These are phyloP conservation scores for Prionace glauca DNA, from an alignment of 2,797 vertebrate genomes.

Conservation along the genomic window DNA sequence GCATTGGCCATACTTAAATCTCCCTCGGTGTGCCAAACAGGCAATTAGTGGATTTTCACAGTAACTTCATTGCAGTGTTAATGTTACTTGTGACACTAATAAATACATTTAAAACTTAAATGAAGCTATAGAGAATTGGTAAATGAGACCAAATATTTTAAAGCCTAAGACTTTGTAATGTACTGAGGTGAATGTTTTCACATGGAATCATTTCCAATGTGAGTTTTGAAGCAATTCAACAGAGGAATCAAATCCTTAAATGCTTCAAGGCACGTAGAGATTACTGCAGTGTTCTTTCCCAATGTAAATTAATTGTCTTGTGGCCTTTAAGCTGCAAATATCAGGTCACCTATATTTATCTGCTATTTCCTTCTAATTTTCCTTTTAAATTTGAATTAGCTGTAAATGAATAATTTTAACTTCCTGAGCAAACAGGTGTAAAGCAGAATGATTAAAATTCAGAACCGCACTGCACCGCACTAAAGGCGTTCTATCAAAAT, in stretches of 20 bases:
- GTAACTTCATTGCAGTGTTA: too few species aligned
- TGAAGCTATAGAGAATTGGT: not conserved
- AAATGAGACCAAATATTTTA: not conserved
- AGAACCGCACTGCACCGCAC: not conserved
- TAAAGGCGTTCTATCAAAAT: slow-evolving; percentile 24
- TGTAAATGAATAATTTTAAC: not conserved
- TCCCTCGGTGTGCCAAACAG: too few species aligned
- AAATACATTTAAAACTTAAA: not conserved
- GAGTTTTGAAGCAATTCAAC: not conserved
- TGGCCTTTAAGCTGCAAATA: not conserved
- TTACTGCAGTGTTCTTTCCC: not conserved
- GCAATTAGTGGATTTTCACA: too few species aligned
- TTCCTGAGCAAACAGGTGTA: not conserved
- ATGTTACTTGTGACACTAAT: too few species aligned
- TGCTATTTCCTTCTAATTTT: not conserved
- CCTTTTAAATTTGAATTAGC: not conserved
- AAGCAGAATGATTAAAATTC: slow-evolving; percentile 3
- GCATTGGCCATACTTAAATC: too few species aligned
- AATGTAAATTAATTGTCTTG: slow-evolving; percentile 11
- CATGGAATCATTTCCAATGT: not conserved
- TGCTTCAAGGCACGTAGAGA: not conserved
- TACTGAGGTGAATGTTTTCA: not conserved
- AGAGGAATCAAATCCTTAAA: not conserved
- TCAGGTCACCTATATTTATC: not conserved
- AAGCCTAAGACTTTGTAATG: not conserved